Evolutionary conservation across 2,113 vertebrate species (phyloP).

Genomic region (Notiomystis cincta): DNA sequence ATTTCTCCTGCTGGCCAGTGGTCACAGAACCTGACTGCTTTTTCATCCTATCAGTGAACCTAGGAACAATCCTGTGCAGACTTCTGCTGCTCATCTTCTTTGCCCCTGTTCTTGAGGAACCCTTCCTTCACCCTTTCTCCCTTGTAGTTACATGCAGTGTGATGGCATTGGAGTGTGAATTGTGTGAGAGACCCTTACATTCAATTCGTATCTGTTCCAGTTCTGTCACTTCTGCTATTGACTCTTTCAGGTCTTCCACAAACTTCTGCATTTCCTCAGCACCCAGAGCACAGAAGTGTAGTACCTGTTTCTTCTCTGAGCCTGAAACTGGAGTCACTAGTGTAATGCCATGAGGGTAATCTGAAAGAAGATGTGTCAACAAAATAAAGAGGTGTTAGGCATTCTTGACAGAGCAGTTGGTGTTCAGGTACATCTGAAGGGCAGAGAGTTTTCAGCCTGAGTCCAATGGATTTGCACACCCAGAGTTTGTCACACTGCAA

Average conservation of each 20-base stretch:
- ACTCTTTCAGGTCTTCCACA: slow-evolving; percentile 95
- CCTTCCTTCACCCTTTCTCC: not conserved
- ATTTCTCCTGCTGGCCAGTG: not conserved
- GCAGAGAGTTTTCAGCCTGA: not conserved
- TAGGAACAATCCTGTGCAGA: not conserved
- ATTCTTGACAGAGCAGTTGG: not conserved
- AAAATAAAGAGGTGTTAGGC: not conserved
- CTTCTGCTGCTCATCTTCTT: not conserved
- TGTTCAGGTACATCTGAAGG: not conserved
- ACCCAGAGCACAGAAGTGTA: slow-evolving; percentile 94
- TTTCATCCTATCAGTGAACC: not conserved
- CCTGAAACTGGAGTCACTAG: slow-evolving; percentile 91
- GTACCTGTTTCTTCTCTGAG: slow-evolving; percentile 95
- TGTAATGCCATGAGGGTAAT: slow-evolving; percentile 96
- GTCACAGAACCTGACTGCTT: not conserved
- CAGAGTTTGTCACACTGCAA: not conserved
- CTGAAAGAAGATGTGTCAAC: slow-evolving; percentile 67
- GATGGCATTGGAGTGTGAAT: not conserved
- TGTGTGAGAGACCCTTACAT: slow-evolving; percentile 77
- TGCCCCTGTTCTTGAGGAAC: not conserved
- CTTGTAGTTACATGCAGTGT: not conserved
- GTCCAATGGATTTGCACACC: not conserved
- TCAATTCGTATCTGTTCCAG: slow-evolving; percentile 99
- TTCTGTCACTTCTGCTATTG: slow-evolving; percentile 95
- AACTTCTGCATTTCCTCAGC: slow-evolving; percentile 96